A percentile compares a stretch with the other conserved stretches of the same genome.
phyloP scores from a whole-genome alignment of 1,140 invertebrate genomes.

The Caenorhabditis remanei region DNA sequence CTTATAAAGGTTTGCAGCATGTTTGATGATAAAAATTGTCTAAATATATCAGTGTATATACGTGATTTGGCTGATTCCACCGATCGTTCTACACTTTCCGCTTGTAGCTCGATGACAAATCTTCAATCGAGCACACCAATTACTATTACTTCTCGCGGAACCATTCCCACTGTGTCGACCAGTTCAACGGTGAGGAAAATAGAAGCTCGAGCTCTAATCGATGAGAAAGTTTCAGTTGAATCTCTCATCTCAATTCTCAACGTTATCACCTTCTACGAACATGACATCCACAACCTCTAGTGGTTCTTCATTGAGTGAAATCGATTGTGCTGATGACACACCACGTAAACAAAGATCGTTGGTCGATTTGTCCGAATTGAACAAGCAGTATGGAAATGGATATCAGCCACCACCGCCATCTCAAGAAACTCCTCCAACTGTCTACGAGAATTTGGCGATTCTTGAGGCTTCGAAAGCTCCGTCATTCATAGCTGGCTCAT shows the following conservation, averaged over 20 bases:
- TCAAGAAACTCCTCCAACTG: background rate
- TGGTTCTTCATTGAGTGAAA: background rate
- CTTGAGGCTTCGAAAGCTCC: background rate
- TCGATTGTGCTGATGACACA: background rate
- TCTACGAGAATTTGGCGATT: constrained; percentile 13
- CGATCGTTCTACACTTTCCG: background rate
- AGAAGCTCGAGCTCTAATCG: background rate
- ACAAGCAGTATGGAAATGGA: background rate
- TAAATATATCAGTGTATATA: background rate
- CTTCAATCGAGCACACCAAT: background rate
- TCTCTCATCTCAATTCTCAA: background rate
- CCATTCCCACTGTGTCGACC: background rate
- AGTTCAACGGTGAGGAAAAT: background rate
- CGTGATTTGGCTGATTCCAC: constrained; percentile 14
- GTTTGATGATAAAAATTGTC: background rate
- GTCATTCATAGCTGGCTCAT: background rate
- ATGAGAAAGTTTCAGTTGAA: background rate
- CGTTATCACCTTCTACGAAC: background rate
- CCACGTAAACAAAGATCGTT: constrained; percentile 24
- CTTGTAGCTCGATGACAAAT: background rate
- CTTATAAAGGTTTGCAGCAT: background rate
- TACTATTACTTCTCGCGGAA: constrained; percentile 2
- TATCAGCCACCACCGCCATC: constrained; percentile 13
- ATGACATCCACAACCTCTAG: background rate
- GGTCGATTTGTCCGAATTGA: background rate